A percentile compares a stretch with the other conserved stretches of the same genome.
phyloP scores from a whole-genome alignment of 2,797 vertebrate species.

The Aulostomus chinensis region DNA sequence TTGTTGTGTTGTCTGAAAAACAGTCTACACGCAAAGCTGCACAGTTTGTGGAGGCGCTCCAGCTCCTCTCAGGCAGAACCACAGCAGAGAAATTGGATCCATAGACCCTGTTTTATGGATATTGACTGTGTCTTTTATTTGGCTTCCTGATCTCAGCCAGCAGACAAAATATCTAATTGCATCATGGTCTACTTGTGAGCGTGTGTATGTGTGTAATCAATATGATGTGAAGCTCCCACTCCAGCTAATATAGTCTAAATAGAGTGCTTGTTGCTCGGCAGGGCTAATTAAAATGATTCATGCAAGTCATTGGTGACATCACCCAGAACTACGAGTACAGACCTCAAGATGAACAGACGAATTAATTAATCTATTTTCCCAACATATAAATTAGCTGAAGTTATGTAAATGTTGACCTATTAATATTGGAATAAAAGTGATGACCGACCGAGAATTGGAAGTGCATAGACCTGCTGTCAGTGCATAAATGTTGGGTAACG shows the following conservation, averaged over 20 bases:
- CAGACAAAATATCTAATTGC: slow-evolving; percentile 8
- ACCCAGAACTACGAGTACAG: slow-evolving; percentile 43
- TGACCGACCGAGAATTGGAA: too few relatives aligned
- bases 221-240: slow-evolving; percentile 20
- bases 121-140: slow-evolving; percentile 5
- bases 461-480: too few relatives aligned
- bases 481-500: too few relatives aligned
- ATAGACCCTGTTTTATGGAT: slow-evolving; percentile 1
- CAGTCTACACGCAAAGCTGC: slow-evolving; percentile 10
- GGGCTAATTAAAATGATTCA: slow-evolving; percentile 72
- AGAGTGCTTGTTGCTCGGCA: slow-evolving; percentile 52
- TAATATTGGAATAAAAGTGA: background rate
- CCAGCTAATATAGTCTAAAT: slow-evolving; percentile 50
- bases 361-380: slow-evolving; percentile 54
- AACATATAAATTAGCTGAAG: slow-evolving; percentile 12
- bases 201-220: slow-evolving; percentile 6
- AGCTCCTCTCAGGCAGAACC: slow-evolving; percentile 6
- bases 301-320: slow-evolving; percentile 52
- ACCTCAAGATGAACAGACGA: slow-evolving; percentile 50
- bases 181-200: background rate
- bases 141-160: slow-evolving; percentile 6
- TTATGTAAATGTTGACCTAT: background rate
- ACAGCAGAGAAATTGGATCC: background rate
- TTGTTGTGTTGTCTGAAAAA: slow-evolving; percentile 40
- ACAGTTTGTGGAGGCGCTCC: slow-evolving; percentile 5